A percentile compares a stretch with the other conserved stretches of the same genome.
Evolutionary conservation across 64 coral and sea anemone species (phyloP).

Genomic region (Actinia tenebrosa): DNA sequence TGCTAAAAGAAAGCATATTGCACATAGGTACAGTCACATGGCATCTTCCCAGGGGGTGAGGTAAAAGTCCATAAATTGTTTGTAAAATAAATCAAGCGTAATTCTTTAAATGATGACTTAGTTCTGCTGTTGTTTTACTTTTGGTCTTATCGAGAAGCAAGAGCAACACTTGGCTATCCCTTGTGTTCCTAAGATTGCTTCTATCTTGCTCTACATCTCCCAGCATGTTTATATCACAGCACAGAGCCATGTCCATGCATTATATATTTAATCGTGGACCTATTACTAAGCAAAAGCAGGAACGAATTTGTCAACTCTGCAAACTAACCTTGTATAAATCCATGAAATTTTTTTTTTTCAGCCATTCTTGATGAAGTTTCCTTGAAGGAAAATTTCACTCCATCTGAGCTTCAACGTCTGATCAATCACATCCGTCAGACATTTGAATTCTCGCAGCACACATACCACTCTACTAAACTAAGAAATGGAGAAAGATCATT

Average conservation of each 20-base stretch:
- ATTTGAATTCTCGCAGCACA: constrained; percentile 50
- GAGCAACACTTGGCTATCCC: no score
- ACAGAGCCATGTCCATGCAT: no score
- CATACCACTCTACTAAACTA: constrained; percentile 15
- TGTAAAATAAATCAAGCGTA: no score
- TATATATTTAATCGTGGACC: no score
- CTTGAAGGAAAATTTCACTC: constrained; percentile 87
- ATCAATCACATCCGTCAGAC: constrained; percentile 78
- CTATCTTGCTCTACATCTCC: no score
- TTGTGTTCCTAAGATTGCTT: no score
- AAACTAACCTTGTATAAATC: neutral
- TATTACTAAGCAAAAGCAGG: no score
- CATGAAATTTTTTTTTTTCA: neutral
- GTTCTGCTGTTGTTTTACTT: no score
- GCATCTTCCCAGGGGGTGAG: neutral
- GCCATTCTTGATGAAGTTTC: constrained; percentile 86
- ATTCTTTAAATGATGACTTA: no score
- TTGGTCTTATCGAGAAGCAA: no score
- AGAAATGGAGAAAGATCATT: constrained; percentile 2
- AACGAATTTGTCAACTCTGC: neutral
- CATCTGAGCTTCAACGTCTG: constrained; percentile 48
- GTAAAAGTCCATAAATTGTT: neutral
- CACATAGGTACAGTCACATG: neutral
- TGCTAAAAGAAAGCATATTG: neutral
- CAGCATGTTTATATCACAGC: no score